These are phyloP conservation scores for Nasonovia ribisnigri DNA, from an alignment of 2,888 invertebrate genomes.

Conservation along the genomic window DNA sequence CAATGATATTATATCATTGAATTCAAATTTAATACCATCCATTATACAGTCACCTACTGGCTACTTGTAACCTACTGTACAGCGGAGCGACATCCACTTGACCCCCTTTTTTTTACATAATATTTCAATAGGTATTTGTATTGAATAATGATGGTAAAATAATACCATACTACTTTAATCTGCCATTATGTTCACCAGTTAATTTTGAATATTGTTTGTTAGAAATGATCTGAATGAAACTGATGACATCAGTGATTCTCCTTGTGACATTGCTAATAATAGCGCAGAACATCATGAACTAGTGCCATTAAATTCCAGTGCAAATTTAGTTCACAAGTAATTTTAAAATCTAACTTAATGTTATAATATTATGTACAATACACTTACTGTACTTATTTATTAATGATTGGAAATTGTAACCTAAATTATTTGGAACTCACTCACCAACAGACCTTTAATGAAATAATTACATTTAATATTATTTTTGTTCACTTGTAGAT, in stretches of 20 bases:
- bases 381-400: neutral
- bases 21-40: no score
- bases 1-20: no score
- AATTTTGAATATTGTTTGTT: neutral
- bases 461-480: neutral
- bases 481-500: neutral
- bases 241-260: constrained; percentile 12
- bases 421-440: neutral
- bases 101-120: no score
- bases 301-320: neutral
- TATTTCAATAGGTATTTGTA: no score
- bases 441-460: neutral
- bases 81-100: no score
- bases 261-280: neutral
- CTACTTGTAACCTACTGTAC: no score
- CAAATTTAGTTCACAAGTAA: neutral
- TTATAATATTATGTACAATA: neutral
- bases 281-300: neutral
- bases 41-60: no score
- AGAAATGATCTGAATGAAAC: neutral
- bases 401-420: neutral
- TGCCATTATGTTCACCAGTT: neutral
- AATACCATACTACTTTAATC: neutral
- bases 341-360: neutral
- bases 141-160: neutral